phyloP scores from a whole-genome alignment of 2,113 vertebrate species.

The Engystomops pustulosus region DNA sequence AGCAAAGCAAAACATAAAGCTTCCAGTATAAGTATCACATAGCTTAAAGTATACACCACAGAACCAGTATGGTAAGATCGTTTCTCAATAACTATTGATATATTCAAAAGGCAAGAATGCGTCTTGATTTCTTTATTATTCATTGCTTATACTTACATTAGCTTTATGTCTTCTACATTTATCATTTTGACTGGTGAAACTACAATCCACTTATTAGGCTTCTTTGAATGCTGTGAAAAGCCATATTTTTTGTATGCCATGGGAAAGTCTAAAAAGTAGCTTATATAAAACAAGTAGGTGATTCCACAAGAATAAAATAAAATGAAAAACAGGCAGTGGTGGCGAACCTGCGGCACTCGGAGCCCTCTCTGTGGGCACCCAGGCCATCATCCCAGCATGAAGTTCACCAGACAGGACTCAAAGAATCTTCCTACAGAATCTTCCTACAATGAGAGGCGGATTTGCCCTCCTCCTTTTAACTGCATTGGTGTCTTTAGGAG shows the following conservation, averaged over 20 bases:
- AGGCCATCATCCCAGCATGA: no score
- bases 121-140: neutral
- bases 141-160: neutral
- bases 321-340: no score
- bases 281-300: neutral
- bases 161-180: neutral
- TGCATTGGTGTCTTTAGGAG: no score
- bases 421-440: no score
- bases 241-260: neutral
- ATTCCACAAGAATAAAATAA: neutral
- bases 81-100: neutral
- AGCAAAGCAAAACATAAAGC: slow-evolving; percentile 6
- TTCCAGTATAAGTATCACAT: slow-evolving; percentile 22
- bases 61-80: neutral
- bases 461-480: no score
- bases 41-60: neutral
- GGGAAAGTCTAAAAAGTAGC: neutral
- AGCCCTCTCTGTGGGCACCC: no score
- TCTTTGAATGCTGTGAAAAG: neutral
- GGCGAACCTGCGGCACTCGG: no score
- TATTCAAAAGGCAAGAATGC: neutral
- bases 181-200: neutral
- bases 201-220: neutral
- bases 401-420: no score
- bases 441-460: no score